Evolutionary conservation across 2,888 invertebrate genomes (phyloP).

Genomic region (Megaustenia siamemsis): DNA sequence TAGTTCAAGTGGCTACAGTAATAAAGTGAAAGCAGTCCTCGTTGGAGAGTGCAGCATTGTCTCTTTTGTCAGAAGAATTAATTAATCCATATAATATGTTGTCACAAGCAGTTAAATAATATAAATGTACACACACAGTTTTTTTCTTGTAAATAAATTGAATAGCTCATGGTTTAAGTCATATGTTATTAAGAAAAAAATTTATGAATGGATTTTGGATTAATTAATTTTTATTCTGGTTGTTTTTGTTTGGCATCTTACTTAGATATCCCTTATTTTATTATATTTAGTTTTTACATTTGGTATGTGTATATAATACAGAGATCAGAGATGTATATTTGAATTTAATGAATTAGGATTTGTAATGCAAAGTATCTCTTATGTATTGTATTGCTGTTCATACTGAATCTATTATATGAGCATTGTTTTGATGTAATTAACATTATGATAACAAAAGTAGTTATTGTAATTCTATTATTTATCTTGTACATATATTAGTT

Average conservation of each 20-base stretch:
- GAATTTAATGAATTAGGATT: background rate
- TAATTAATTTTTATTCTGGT: background rate
- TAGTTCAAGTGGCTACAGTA: background rate
- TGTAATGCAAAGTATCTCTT: background rate
- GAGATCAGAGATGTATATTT: background rate
- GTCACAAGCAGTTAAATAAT: conserved; percentile 2
- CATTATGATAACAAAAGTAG: background rate
- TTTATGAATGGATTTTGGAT: background rate
- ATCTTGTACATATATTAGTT: conserved; percentile 18
- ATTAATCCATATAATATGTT: background rate
- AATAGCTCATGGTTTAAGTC: background rate
- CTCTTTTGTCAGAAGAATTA: conserved; percentile 7
- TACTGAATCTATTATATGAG: background rate
- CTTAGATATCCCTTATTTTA: background rate
- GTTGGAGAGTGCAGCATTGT: background rate
- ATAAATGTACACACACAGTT: background rate
- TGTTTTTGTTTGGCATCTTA: conserved; percentile 12
- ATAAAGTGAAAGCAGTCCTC: background rate
- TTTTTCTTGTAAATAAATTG: conserved; percentile 3
- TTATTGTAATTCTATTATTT: background rate
- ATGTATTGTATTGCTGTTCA: background rate
- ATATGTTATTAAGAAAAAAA: background rate
- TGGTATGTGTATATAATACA: background rate
- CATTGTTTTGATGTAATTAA: background rate
- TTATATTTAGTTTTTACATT: background rate